Percentiles rank a stretch among this genome's conserved stretches.
These are phyloP conservation scores for Ptilorrhoa leucosticta DNA, from an alignment of 2,113 vertebrate genomes.

Conservation along the genomic window DNA sequence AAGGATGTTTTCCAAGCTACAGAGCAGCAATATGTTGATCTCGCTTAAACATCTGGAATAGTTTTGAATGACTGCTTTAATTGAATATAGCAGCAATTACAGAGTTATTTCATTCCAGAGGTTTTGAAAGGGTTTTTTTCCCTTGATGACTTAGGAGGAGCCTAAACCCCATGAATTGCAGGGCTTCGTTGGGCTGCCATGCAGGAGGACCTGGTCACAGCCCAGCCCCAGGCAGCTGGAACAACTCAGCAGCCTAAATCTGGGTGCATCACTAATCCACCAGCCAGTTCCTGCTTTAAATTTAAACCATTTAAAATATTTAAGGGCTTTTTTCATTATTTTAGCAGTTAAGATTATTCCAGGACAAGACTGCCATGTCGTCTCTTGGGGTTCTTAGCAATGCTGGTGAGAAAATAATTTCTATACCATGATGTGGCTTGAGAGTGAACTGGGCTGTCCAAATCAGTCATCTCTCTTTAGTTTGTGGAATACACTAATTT, in stretches of 20 bases:
- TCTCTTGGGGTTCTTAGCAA: neutral
- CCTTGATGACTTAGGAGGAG: neutral
- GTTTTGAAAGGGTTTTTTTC: neutral
- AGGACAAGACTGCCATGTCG: neutral
- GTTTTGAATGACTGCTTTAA: neutral
- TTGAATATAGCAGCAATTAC: neutral
- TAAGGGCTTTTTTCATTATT: neutral
- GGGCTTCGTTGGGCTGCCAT: neutral
- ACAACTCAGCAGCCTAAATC: neutral
- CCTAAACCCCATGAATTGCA: neutral
- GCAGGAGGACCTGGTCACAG: neutral
- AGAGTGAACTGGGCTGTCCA: neutral
- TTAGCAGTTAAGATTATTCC: neutral
- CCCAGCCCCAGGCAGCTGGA: neutral
- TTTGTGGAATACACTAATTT: neutral
- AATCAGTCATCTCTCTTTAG: neutral
- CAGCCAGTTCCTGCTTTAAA: neutral
- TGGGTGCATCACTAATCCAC: neutral
- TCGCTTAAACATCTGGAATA: neutral
- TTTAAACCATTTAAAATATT: neutral
- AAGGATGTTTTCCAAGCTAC: conserved; percentile 1
- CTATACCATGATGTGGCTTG: neutral
- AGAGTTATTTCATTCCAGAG: neutral
- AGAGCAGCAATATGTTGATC: neutral
- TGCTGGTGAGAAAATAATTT: neutral